These are phyloP conservation scores for Euleptes europaea DNA, from an alignment of 2,113 vertebrate species.

Conservation along the genomic window DNA sequence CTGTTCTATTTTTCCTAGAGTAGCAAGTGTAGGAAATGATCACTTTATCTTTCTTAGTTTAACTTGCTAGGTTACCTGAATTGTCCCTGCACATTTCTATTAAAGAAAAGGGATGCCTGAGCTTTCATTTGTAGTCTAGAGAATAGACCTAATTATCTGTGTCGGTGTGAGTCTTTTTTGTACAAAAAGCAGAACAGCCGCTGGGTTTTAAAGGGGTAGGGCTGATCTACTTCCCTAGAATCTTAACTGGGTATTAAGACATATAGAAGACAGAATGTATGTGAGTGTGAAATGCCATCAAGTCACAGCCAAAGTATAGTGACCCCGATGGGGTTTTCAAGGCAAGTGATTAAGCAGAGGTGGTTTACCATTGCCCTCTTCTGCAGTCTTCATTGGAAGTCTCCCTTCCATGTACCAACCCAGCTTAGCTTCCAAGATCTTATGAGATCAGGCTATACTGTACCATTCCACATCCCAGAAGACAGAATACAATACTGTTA, in stretches of 20 bases:
- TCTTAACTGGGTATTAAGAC: neutral
- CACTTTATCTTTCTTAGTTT: conserved; percentile 20
- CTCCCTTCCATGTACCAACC: too few relatives aligned
- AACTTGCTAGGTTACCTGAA: neutral
- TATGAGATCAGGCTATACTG: too few relatives aligned
- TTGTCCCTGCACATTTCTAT: neutral
- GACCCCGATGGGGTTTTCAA: too few relatives aligned
- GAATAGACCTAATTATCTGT: neutral
- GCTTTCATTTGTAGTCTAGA: conserved; percentile 7
- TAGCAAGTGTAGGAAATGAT: neutral
- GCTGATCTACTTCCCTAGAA: neutral
- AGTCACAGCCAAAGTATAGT: too few relatives aligned
- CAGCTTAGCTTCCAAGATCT: too few relatives aligned
- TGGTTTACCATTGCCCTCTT: too few relatives aligned
- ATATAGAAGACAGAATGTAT: neutral
- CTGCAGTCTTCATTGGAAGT: too few relatives aligned
- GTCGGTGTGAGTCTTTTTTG: neutral
- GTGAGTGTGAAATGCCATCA: too few relatives aligned
- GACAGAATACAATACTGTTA: neutral
- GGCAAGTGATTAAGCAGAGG: too few relatives aligned
- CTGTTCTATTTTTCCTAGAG: neutral
- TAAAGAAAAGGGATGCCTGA: conserved; percentile 9
- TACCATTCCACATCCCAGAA: neutral
- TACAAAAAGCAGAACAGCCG: neutral
- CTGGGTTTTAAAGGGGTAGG: neutral